Conservation (phyloP, 2,797 vertebrate species). For the Bradypodion ventrale region DNA sequence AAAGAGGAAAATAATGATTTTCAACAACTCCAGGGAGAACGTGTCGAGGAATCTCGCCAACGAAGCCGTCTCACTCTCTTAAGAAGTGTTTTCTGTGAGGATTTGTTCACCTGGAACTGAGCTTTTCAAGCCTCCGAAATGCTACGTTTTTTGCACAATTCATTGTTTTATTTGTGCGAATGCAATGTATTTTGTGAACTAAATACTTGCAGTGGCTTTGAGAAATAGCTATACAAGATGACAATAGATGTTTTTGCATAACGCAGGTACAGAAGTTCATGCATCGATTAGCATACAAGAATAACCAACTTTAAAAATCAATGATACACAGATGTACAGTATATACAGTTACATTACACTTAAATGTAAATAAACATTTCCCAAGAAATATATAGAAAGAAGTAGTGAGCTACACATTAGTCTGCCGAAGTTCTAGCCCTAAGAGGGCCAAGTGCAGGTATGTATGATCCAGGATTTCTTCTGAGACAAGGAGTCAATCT, state of each 20-base stretch:
- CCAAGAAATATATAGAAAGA: slow-evolving; percentile 78
- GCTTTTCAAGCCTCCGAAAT: not conserved
- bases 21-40: no score
- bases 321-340: slow-evolving; percentile 84
- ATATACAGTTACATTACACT: slow-evolving; percentile 86
- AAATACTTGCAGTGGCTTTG: slow-evolving; percentile 62
- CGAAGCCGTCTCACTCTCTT: no score
- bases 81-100: not conserved
- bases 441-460: not conserved
- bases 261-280: slow-evolving; percentile 69
- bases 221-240: slow-evolving; percentile 48
- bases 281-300: slow-evolving; percentile 72
- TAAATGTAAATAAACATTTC: slow-evolving; percentile 77
- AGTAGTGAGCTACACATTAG: slow-evolving; percentile 69
- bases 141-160: slow-evolving; percentile 1
- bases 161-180: slow-evolving; percentile 61
- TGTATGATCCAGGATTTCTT: not conserved
- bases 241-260: slow-evolving; percentile 54
- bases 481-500: not conserved
- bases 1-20: no score
- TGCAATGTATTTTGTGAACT: slow-evolving; percentile 49
- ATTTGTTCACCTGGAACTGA: not conserved
- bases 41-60: no score
- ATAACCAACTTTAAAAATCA: slow-evolving; percentile 65
- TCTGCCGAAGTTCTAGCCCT: slow-evolving; percentile 71